These are phyloP conservation scores for Calidris pugnax DNA, from an alignment of 2,113 vertebrate genomes.

Conservation along the genomic window DNA sequence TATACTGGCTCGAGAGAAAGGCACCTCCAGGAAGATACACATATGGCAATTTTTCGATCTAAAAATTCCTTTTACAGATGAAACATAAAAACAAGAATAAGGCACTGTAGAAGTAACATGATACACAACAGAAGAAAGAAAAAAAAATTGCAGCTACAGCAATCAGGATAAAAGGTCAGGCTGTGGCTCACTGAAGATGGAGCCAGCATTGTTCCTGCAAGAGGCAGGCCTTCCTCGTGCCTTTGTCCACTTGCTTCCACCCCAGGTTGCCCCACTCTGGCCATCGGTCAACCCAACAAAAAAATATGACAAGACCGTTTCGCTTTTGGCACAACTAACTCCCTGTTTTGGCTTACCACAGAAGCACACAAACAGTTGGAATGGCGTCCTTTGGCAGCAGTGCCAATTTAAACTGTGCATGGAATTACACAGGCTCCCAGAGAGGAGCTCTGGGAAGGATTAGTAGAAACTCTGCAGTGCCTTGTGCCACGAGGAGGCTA, in stretches of 20 bases:
- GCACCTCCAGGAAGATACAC: neutral
- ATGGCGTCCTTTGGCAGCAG: fast-evolving
- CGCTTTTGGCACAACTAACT: neutral
- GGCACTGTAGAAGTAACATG: neutral
- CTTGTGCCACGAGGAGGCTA: neutral
- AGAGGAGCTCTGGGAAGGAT: neutral
- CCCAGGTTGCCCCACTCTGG: neutral
- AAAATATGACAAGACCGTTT: neutral
- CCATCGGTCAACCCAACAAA: neutral
- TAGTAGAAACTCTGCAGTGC: neutral
- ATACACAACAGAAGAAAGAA: neutral
- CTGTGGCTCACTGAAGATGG: neutral
- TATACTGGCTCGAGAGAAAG: neutral
- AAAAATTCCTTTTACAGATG: neutral
- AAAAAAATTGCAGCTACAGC: neutral
- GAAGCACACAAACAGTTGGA: neutral
- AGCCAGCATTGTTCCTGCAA: neutral
- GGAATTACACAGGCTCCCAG: neutral
- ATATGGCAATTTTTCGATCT: neutral
- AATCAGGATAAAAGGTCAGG: neutral
- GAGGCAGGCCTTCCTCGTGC: fast-evolving
- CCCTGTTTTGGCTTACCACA: neutral
- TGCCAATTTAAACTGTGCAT: neutral
- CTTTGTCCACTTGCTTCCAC: neutral
- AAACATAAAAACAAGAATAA: neutral